Evolutionary conservation across 2,113 vertebrate species (phyloP).

Genomic region (Struthio camelus): DNA sequence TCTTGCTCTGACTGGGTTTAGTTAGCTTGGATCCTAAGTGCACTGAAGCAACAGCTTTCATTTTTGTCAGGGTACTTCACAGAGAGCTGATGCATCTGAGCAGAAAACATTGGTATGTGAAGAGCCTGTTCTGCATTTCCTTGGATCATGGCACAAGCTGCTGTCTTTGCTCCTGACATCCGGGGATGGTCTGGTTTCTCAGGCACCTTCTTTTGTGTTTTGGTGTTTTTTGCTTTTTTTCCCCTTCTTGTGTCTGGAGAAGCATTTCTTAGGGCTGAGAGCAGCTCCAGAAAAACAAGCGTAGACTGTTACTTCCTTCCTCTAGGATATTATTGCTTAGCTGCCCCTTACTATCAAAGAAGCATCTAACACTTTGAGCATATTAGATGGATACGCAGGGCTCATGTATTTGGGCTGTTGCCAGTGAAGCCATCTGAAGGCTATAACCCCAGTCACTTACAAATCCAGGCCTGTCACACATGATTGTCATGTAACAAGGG

Average conservation of each 20-base stretch:
- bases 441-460: not conserved
- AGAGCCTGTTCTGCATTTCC: not conserved
- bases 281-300: not conserved
- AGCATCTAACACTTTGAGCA: not conserved
- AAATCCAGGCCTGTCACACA: not conserved
- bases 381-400: too few species aligned
- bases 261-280: not conserved
- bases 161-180: not conserved
- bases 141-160: not conserved
- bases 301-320: not conserved
- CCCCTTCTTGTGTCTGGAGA: not conserved
- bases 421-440: not conserved
- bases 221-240: not conserved
- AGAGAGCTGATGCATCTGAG: not conserved
- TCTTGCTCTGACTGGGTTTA: not conserved
- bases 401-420: not conserved
- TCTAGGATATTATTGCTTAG: not conserved
- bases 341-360: not conserved
- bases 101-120: not conserved
- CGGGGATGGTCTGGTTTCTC: not conserved
- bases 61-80: not conserved
- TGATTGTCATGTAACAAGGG: not conserved
- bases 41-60: not conserved
- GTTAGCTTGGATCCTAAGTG: accelerated
- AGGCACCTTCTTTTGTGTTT: not conserved